A percentile compares a stretch with the other conserved stretches of the same genome.
Conservation (phyloP, 2,888 invertebrate species). For the Tenthredo distinguenda region DNA sequence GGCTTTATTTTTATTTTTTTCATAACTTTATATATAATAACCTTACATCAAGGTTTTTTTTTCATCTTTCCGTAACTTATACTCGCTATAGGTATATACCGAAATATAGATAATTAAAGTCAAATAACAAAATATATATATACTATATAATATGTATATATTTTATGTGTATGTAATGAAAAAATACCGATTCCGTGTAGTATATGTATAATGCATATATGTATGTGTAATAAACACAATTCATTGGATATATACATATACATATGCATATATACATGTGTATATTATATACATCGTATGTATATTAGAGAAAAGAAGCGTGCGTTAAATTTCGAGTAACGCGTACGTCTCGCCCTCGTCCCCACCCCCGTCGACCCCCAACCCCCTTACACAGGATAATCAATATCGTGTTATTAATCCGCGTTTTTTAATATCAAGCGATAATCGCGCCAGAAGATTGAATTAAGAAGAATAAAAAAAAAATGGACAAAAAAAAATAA, state of each 20-base stretch:
- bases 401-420: conserved; percentile 77
- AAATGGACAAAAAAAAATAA: background rate
- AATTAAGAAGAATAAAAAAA: background rate
- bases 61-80: too few relatives aligned
- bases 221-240: conserved; percentile 41
- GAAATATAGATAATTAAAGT: too few relatives aligned
- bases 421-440: conserved; percentile 77
- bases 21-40: too few relatives aligned
- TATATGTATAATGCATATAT: background rate
- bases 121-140: too few relatives aligned
- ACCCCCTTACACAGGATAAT: conserved; percentile 68
- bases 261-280: conserved; percentile 62
- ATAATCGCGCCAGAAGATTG: conserved; percentile 71
- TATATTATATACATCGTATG: conserved; percentile 60
- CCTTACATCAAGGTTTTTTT: too few relatives aligned
- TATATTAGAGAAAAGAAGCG: conserved; percentile 44
- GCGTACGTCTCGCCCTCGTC: background rate
- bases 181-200: conserved; percentile 4
- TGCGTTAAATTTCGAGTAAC: conserved; percentile 46
- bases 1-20: too few relatives aligned
- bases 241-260: conserved; percentile 52
- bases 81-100: too few relatives aligned
- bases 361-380: background rate
- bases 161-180: too few relatives aligned
- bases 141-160: too few relatives aligned